These are phyloP conservation scores for Gulo gulo DNA, from an alignment of 2,113 vertebrate species.

Conservation along the genomic window DNA sequence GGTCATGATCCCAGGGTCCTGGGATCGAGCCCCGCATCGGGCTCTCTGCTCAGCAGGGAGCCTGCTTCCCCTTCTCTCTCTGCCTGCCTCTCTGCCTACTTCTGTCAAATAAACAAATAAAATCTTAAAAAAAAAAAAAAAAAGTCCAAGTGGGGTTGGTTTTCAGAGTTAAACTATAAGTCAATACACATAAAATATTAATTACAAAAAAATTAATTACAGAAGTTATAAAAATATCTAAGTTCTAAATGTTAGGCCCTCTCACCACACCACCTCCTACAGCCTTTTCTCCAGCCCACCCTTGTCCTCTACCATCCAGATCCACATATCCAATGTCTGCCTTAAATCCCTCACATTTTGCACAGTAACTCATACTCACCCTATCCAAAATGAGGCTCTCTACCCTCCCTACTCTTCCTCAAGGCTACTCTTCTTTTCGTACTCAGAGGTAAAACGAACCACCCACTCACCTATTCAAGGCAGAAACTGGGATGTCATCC, in stretches of 20 bases:
- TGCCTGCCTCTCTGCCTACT: no score
- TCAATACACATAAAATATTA: background rate
- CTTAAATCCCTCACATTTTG: background rate
- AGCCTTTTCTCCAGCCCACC: background rate
- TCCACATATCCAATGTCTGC: background rate
- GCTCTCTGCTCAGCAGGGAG: no score
- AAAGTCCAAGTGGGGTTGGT: background rate
- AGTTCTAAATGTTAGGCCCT: background rate
- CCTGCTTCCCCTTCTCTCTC: no score
- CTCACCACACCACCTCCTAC: background rate
- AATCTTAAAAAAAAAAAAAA: no score
- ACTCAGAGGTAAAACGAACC: background rate
- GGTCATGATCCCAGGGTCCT: no score
- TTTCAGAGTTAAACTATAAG: background rate
- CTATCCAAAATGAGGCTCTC: background rate
- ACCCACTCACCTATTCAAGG: background rate
- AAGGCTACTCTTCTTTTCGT: background rate
- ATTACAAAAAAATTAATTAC: background rate
- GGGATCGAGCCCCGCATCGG: no score
- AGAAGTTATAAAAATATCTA: background rate
- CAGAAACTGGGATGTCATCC: background rate
- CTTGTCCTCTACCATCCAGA: background rate
- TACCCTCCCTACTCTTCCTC: background rate
- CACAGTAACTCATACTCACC: background rate
- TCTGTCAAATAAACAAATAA: no score